A percentile compares a stretch with the other conserved stretches of the same genome.
Evolutionary conservation across 2,888 invertebrate species (phyloP).

Genomic region (Cloeon dipterum): DNA sequence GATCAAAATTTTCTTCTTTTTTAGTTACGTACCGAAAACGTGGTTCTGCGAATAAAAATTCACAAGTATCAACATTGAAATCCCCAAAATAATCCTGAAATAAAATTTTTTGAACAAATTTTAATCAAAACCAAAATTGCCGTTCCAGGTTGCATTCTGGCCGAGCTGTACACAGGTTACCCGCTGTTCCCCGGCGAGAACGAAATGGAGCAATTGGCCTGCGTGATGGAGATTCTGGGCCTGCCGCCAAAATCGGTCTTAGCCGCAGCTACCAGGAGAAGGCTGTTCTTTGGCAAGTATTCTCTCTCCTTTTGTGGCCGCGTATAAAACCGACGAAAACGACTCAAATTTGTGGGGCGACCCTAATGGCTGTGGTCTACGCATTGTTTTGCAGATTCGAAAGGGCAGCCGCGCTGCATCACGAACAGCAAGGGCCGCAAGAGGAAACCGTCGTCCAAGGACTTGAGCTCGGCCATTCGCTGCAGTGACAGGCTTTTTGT

Average conservation of each 20-base stretch:
- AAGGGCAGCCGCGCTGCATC: constrained; percentile 72
- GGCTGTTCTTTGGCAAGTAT: constrained; percentile 78
- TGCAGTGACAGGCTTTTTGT: constrained; percentile 74
- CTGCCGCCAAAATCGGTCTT: constrained; percentile 73
- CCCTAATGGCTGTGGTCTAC: too few species aligned
- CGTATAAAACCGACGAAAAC: too few species aligned
- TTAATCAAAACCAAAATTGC: constrained; percentile 2
- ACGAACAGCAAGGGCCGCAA: constrained; percentile 88
- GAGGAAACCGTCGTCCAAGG: constrained; percentile 65
- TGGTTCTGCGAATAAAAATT: too few species aligned
- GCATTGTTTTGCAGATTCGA: constrained; percentile 50
- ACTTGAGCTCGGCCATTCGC: constrained; percentile 55
- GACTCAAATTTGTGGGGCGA: too few species aligned
- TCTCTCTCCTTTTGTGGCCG: too few species aligned
- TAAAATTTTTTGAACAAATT: too few species aligned
- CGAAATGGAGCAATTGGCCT: constrained; percentile 88
- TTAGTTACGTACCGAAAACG: too few species aligned
- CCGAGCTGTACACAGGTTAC: constrained; percentile 87
- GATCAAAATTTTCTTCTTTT: too few species aligned
- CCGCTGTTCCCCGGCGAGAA: constrained; percentile 93
- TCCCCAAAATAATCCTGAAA: too few species aligned
- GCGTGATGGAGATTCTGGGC: constrained; percentile 90
- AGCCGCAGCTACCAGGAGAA: constrained; percentile 58
- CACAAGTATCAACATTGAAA: too few species aligned
- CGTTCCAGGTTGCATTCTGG: constrained; percentile 65